Conservation (phyloP, 2,113 vertebrate genomes). For the Phrynosoma platyrhinos region DNA sequence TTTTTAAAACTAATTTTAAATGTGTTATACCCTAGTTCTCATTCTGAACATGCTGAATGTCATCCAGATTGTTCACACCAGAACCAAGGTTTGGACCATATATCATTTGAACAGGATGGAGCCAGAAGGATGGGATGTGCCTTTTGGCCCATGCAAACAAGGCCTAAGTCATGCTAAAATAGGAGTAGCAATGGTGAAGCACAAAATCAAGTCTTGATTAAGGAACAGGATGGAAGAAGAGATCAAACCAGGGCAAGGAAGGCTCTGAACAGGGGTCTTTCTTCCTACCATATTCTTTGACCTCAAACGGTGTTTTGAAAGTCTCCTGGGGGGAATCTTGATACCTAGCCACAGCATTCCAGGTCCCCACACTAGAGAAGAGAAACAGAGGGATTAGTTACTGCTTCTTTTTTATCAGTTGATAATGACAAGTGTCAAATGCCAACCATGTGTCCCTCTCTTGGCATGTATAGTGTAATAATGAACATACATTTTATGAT, state of each 20-base stretch:
- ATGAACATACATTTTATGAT: background rate
- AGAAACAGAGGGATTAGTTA: background rate
- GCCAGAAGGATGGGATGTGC: too few relatives aligned
- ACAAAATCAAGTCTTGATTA: background rate
- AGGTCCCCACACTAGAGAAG: slow-evolving; percentile 73
- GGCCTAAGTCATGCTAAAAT: background rate
- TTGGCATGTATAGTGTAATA: too few relatives aligned
- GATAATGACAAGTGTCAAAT: background rate
- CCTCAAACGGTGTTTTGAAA: slow-evolving; percentile 77
- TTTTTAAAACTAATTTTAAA: too few relatives aligned
- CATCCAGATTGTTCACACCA: too few relatives aligned
- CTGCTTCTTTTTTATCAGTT: background rate
- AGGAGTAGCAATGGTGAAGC: background rate
- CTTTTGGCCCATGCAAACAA: too few relatives aligned
- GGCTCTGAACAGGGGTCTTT: too few relatives aligned
- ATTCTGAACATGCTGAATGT: too few relatives aligned
- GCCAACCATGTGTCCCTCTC: background rate
- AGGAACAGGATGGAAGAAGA: background rate
- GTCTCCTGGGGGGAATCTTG: slow-evolving; percentile 57
- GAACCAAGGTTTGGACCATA: too few relatives aligned
- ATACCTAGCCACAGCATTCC: slow-evolving; percentile 72
- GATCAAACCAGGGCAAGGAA: background rate
- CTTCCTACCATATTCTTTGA: slow-evolving; percentile 82
- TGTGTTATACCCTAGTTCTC: too few relatives aligned
- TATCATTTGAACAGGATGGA: too few relatives aligned